Evolutionary conservation across 1,140 invertebrate species (phyloP).

Genomic region (Drosophila pseudoananassae): DNA sequence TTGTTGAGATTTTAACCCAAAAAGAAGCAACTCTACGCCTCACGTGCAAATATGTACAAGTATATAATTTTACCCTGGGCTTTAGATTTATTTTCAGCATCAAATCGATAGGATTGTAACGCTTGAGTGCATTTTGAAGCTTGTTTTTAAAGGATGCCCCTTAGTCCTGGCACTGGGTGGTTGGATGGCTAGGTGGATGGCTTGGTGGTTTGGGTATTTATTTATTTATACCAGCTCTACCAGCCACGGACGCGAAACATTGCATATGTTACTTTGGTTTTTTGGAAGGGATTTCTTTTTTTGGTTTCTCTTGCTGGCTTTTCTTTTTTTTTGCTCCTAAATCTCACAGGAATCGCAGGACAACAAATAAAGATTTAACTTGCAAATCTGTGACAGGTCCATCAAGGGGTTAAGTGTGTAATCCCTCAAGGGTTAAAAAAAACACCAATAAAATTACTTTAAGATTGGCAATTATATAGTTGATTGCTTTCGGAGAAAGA

Average conservation of each 20-base stretch:
- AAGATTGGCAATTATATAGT: not conserved
- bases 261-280: slow-evolving; percentile 5
- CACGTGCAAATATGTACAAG: not conserved
- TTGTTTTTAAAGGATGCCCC: slow-evolving; percentile 20
- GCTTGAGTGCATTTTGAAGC: slow-evolving; percentile 71
- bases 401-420: slow-evolving; percentile 1
- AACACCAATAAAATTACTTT: slow-evolving; percentile 2
- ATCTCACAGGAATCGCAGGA: not conserved
- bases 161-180: not conserved
- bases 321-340: not conserved
- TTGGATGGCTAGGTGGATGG: slow-evolving; percentile 2
- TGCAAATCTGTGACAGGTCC: not conserved
- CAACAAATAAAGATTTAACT: not conserved
- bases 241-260: not conserved
- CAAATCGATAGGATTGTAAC: slow-evolving; percentile 77
- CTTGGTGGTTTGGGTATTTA: slow-evolving; percentile 21
- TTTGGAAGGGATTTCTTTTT: not conserved
- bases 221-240: slow-evolving; percentile 23
- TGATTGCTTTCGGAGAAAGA: not conserved
- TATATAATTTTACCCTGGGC: slow-evolving; percentile 4
- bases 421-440: not conserved
- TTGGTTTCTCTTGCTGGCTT: not conserved
- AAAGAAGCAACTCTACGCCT: not conserved
- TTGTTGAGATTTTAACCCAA: not conserved
- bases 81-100: slow-evolving; percentile 68